Base-by-base conservation (phyloP, 2,888 invertebrate genomes). In the Leptinotarsa peninsularis region DNA sequence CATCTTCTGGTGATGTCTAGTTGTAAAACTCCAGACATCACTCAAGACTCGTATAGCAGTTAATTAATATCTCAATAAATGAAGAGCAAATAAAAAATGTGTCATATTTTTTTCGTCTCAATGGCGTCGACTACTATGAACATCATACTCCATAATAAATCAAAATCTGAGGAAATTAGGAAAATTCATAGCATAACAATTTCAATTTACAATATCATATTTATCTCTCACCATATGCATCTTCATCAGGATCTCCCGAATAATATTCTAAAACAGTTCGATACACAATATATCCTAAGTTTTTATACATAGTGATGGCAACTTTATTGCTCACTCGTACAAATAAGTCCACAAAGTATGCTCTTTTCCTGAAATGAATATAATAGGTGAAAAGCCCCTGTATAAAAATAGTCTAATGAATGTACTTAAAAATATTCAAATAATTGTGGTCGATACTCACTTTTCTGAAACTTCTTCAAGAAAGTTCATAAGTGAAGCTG, bases 261-360 rank as follows among this genome's bases (percentile, higher is more conserved):
- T 99, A 99, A 90, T 99, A 99, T 88, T 98, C 98, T 82, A 99
- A 89, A 66, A 99, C 98, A 63, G 96, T 96, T 75, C 99, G 91
- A 88, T 99, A 99, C 0, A 99, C 96, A 82, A 96, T 97, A 86
- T 99, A 99, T 27, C 98, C 99, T 75, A 99, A 90, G 87, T 95
- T 95, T 84, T 94, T 94, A 87, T 99, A 99, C 98, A 99, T 98
- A 84, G 96, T 96, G 73, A 98, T 98, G 1, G 99, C 99, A 66
- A 98, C 96, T 88, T 95, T 94, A 88, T 99, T 99, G 85, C 98
- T 98, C 15, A 98, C 97, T 83, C 99, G 92, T 4, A 99, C 99
- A 91, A 99, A 99, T 54, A 99, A 90, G 88, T 99, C 99, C 18
- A 99, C 99, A 89, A 99, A 99, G 88, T 96, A 99, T 43, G 97